These are phyloP conservation scores for Vandiemenella viatica DNA, from an alignment of 2,888 invertebrate genomes.

Conservation along the genomic window DNA sequence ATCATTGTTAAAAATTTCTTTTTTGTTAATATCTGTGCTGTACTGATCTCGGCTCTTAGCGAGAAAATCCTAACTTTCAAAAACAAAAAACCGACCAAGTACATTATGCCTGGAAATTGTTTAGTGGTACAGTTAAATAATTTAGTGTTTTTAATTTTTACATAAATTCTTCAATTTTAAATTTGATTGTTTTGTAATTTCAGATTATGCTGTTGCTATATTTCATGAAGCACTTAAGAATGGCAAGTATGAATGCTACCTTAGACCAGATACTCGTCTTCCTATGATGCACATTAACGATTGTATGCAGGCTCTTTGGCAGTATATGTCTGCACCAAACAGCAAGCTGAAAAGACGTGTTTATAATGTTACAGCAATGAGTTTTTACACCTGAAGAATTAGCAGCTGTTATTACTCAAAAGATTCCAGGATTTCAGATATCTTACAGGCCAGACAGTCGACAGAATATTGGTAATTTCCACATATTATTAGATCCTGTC, in stretches of 20 bases:
- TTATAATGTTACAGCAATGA: constrained; percentile 86
- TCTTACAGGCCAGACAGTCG: constrained; percentile 67
- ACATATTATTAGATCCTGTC: too few species aligned
- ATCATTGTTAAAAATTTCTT: too few species aligned
- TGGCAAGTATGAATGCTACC: constrained; percentile 65
- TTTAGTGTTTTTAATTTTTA: too few species aligned
- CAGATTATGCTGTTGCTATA: constrained; percentile 85
- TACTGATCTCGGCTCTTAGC: too few species aligned
- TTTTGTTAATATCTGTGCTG: too few species aligned
- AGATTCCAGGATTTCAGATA: constrained; percentile 59
- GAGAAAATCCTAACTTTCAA: too few species aligned
- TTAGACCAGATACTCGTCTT: constrained; percentile 65
- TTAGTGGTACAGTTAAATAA: too few species aligned
- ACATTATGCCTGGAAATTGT: too few species aligned
- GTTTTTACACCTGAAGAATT: constrained; percentile 82
- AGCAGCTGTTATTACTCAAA: constrained; percentile 49
- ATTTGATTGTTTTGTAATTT: too few species aligned
- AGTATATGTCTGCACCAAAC: constrained; percentile 60
- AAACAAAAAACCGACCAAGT: too few species aligned
- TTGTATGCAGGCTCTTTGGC: constrained; percentile 54
- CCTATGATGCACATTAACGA: constrained; percentile 88
- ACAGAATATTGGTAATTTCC: constrained; percentile 65
- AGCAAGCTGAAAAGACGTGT: constrained; percentile 56
- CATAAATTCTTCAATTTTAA: too few species aligned
- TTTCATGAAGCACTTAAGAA: constrained; percentile 73